These are phyloP conservation scores for Nothobranchius kuhntae DNA, from an alignment of 2,113 vertebrate genomes.

Conservation along the genomic window DNA sequence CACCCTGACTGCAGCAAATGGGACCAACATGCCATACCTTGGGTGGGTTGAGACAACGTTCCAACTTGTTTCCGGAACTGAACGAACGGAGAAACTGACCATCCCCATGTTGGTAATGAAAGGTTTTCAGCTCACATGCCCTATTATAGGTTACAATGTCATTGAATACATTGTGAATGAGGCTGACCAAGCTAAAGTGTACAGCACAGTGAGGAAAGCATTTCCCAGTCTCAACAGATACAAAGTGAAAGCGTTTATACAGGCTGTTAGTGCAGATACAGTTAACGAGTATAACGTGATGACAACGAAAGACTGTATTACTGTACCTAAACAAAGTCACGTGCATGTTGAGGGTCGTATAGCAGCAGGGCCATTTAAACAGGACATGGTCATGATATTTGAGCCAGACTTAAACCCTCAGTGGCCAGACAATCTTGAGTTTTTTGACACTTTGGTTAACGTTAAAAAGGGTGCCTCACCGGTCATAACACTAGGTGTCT, in stretches of 20 bases:
- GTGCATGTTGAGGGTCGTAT: slow-evolving; percentile 2
- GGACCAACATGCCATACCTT: no score
- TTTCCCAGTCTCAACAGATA: no score
- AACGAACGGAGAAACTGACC: no score
- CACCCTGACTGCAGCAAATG: no score
- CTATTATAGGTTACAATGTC: no score
- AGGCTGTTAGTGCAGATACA: neutral
- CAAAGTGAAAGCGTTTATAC: slow-evolving; percentile 27
- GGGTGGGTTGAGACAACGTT: no score
- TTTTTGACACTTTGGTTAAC: slow-evolving; percentile 14
- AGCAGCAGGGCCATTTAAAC: neutral
- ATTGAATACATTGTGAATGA: no score
- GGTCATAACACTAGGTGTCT: neutral
- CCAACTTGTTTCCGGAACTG: no score
- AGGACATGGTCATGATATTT: slow-evolving; percentile 20
- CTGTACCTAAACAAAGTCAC: neutral
- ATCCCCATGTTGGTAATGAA: slow-evolving; percentile 42
- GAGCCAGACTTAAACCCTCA: slow-evolving; percentile 18
- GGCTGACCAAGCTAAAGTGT: no score
- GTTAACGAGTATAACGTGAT: neutral
- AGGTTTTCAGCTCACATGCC: neutral
- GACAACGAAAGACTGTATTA: neutral
- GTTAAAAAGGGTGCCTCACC: slow-evolving; percentile 1
- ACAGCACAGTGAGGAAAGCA: no score
- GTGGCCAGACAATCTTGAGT: slow-evolving; percentile 37